phyloP scores from a whole-genome alignment of 2,113 vertebrate genomes.

The Microtus richardsoni region DNA sequence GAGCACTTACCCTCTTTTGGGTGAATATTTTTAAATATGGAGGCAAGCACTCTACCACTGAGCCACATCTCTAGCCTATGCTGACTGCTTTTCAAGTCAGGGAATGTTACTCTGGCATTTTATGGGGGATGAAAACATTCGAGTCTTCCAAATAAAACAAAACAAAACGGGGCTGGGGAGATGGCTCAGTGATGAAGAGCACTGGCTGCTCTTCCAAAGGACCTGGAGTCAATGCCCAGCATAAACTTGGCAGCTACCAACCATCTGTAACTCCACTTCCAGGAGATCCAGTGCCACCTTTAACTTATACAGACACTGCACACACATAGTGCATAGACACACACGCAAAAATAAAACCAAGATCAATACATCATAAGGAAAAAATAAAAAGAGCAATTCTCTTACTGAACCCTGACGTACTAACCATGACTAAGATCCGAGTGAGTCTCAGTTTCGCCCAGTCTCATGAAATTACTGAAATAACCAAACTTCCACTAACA shows the following conservation, averaged over 20 bases:
- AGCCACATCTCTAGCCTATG: background rate
- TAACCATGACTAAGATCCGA: fast-evolving
- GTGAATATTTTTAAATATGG: background rate
- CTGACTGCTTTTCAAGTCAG: background rate
- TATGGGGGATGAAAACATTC: background rate
- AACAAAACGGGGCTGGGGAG: background rate
- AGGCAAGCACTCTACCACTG: background rate
- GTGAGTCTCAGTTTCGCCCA: background rate
- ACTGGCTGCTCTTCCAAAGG: background rate
- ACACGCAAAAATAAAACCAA: too few relatives aligned
- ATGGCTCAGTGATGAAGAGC: too few relatives aligned
- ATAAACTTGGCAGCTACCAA: background rate
- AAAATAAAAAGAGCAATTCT: background rate
- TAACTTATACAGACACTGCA: background rate
- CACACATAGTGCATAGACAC: background rate
- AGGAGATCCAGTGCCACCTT: background rate
- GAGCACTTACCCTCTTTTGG: background rate
- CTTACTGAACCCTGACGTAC: background rate
- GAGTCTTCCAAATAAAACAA: background rate
- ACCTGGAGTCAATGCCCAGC: background rate
- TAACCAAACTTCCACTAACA: background rate
- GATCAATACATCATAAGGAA: background rate
- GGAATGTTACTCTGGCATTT: background rate
- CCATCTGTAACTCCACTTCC: background rate
- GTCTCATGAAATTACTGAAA: background rate